Conservation (phyloP, 2,888 invertebrate species). For the Bhutanitis thaidina region DNA sequence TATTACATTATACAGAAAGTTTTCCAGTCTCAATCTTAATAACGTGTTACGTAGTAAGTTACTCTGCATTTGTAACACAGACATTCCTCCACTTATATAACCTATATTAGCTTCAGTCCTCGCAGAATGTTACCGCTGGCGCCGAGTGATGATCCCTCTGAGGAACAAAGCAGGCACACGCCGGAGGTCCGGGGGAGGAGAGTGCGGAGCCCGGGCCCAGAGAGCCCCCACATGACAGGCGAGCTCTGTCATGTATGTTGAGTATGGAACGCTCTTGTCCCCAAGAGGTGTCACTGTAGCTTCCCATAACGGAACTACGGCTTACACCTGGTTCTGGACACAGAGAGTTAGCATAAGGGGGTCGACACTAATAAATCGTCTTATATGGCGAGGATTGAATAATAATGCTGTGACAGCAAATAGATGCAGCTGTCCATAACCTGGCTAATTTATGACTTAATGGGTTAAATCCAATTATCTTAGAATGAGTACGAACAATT, state of each 20-base stretch:
- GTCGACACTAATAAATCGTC: too few relatives aligned
- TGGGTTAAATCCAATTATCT: too few relatives aligned
- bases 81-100: neutral
- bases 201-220: constrained; percentile 62
- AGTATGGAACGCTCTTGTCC: constrained; percentile 49
- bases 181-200: constrained; percentile 66
- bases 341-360: too few relatives aligned
- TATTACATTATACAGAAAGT: too few relatives aligned
- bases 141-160: constrained; percentile 78
- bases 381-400: too few relatives aligned
- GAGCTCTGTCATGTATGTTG: constrained; percentile 61
- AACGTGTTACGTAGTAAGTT: neutral
- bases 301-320: constrained; percentile 32
- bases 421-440: too few relatives aligned
- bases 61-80: neutral
- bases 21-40: too few relatives aligned
- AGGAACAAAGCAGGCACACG: constrained; percentile 67
- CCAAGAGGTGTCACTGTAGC: constrained; percentile 46
- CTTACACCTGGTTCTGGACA: constrained; percentile 49
- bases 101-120: constrained; percentile 62
- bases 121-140: constrained; percentile 81
- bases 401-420: too few relatives aligned
- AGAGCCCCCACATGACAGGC: constrained; percentile 63
- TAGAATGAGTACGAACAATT: too few relatives aligned
- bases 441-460: too few relatives aligned